A percentile compares a stretch with the other conserved stretches of the same genome.
Evolutionary conservation across 2,113 vertebrate species (phyloP).

Genomic region (Mystacornis crossleyi): DNA sequence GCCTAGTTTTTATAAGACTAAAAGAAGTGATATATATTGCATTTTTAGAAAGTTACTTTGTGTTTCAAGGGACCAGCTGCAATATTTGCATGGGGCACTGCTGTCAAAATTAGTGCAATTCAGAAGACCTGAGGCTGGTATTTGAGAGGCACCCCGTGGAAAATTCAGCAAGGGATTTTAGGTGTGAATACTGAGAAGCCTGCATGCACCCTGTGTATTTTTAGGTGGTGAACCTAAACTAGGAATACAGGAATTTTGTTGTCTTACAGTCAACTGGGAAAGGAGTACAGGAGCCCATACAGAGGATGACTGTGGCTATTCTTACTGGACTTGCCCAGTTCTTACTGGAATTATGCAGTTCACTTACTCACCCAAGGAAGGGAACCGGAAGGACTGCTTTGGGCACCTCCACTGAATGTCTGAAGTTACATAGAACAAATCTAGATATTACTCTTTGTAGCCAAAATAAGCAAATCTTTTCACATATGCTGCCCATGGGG

Average conservation of each 20-base stretch:
- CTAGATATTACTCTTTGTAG: neutral
- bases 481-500: neutral
- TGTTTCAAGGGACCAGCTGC: neutral
- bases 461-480: neutral
- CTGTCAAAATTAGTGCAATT: neutral
- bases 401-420: neutral
- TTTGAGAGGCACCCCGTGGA: neutral
- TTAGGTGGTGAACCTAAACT: neutral
- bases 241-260: neutral
- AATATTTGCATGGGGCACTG: neutral
- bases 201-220: neutral
- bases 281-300: neutral
- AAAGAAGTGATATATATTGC: neutral
- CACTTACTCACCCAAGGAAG: neutral
- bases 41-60: neutral
- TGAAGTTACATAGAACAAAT: neutral
- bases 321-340: neutral
- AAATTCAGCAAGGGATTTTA: neutral
- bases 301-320: neutral
- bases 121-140: neutral
- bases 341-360: neutral
- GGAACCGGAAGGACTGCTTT: neutral
- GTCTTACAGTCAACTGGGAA: neutral
- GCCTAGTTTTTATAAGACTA: neutral
- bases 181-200: neutral